Evolutionary conservation across 1,140 invertebrate genomes (phyloP), one percentile per base, ranked within the genome.

Genomic region (Brachionus plicatilis): DNA sequence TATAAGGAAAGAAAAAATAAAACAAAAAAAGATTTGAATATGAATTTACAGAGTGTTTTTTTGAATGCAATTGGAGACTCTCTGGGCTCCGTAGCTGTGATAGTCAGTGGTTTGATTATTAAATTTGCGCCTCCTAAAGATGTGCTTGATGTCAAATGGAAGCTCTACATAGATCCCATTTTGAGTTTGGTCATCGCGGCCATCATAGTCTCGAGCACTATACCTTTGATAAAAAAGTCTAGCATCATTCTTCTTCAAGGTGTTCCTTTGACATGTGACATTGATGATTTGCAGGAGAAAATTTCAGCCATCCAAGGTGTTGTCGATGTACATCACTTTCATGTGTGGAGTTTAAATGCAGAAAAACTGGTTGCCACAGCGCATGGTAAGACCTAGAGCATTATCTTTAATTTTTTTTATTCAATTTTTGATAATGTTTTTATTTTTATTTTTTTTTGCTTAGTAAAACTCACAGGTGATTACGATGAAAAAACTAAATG

Each of bases 41-140:
- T 98, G 93, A 98, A 98, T 87, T 98, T 98, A 94, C 92, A 94
- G 68, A 96, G 96, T n/a, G 96, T 97, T 0, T 98, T 97, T 88
- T 91, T 98, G 56, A 96, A 98, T 89, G 93, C 98, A 4, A 88
- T 98, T 0, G 96, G 95, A 33, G 96, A 98, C 91, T 96, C 96
- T 20, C 89, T 96, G 12, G 92, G 92, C 70, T 98, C 96, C 2
- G 93, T 98, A 1, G 96, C 98, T 88, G 96, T 98, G 6, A 94
- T 98, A 41, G 85, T 89, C 8, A 93, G 94, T 60, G 96, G 72
- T 37, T 88, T 95, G 68, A 92, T 95, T 29, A 94, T 96, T 12
- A 94, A 93, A 93, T 89, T 93, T 79, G 60, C 50, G 11, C 75
- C 65, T 14, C 65, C 60, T 3, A 43, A 37, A 12, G 12, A 24